phyloP scores from a whole-genome alignment of 1,140 invertebrate species.

The Drosophila burlai region DNA sequence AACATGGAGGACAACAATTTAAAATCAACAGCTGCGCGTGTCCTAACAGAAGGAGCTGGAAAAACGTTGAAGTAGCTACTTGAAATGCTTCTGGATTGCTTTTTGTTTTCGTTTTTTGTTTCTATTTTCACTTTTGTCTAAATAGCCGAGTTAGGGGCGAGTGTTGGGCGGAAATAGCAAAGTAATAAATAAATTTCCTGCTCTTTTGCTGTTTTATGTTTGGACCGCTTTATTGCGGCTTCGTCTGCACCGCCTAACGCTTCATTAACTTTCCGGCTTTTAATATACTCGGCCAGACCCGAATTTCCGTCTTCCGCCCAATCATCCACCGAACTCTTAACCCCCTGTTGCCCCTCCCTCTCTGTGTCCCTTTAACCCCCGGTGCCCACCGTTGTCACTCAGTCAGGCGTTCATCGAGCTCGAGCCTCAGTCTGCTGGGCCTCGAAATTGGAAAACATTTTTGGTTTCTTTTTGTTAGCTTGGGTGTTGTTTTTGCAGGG shows the following conservation, averaged over 20 bases:
- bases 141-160: conserved; percentile 26
- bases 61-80: conserved; percentile 50
- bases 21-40: conserved; percentile 80
- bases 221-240: conserved; percentile 66
- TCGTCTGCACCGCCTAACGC: conserved; percentile 55
- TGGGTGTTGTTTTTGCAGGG: conserved; percentile 11
- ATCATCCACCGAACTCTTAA: conserved; percentile 31
- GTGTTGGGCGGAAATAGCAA: conserved; percentile 54
- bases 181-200: conserved; percentile 75
- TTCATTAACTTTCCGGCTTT: conserved; percentile 80
- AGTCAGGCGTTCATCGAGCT: conserved; percentile 55
- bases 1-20: conserved; percentile 67
- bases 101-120: conserved; percentile 9
- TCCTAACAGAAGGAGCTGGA: conserved; percentile 44
- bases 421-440: conserved; percentile 35
- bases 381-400: conserved; percentile 59
- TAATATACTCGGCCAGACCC: conserved; percentile 65
- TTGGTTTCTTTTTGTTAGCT: conserved; percentile 35
- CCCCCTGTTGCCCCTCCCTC: conserved; percentile 4
- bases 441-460: conserved; percentile 61
- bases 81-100: conserved; percentile 37
- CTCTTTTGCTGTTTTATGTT: conserved; percentile 66
- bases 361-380: background rate
- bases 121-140: conserved; percentile 15
- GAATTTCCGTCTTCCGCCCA: conserved; percentile 54